Evolutionary conservation across 2,888 invertebrate genomes (phyloP).

Genomic region (Cylindroiulus punctatus): DNA sequence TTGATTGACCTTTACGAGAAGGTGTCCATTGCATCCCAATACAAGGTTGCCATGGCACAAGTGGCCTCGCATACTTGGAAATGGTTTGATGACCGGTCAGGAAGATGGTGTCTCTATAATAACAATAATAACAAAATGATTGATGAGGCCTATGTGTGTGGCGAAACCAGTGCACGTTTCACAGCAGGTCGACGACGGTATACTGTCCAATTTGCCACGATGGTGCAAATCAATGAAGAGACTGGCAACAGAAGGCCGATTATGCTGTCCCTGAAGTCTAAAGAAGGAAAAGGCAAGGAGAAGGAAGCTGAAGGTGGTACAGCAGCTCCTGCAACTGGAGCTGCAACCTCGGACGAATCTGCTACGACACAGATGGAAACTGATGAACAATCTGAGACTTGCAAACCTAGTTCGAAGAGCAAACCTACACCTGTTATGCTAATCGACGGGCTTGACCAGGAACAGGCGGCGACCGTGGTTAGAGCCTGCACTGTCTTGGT

Average conservation of each 20-base stretch:
- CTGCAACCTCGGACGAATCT: slow-evolving; percentile 54
- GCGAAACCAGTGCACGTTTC: slow-evolving; percentile 76
- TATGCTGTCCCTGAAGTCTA: slow-evolving; percentile 70
- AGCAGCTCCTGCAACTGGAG: slow-evolving; percentile 55
- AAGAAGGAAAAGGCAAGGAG: slow-evolving; percentile 59
- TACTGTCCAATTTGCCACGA: slow-evolving; percentile 79
- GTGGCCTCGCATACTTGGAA: slow-evolving; percentile 73
- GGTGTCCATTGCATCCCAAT: slow-evolving; percentile 75
- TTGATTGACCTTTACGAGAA: slow-evolving; percentile 82
- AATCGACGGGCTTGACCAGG: slow-evolving; percentile 50
- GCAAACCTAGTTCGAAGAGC: neutral
- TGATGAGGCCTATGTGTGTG: slow-evolving; percentile 80
- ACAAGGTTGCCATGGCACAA: slow-evolving; percentile 72
- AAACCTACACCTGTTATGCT: neutral
- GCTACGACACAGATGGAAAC: slow-evolving; percentile 50
- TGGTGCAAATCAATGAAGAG: slow-evolving; percentile 81
- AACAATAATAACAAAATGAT: slow-evolving; percentile 78
- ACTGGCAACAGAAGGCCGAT: slow-evolving; percentile 84
- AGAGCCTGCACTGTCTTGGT: slow-evolving; percentile 74
- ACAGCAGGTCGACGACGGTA: slow-evolving; percentile 79
- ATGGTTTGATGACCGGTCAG: slow-evolving; percentile 84
- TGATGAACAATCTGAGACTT: neutral
- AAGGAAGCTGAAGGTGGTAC: slow-evolving; percentile 60
- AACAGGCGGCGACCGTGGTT: slow-evolving; percentile 46
- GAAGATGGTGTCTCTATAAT: slow-evolving; percentile 82